These are phyloP conservation scores for Manacus vitellinus DNA, from an alignment of 2,113 vertebrate species.

Conservation along the genomic window DNA sequence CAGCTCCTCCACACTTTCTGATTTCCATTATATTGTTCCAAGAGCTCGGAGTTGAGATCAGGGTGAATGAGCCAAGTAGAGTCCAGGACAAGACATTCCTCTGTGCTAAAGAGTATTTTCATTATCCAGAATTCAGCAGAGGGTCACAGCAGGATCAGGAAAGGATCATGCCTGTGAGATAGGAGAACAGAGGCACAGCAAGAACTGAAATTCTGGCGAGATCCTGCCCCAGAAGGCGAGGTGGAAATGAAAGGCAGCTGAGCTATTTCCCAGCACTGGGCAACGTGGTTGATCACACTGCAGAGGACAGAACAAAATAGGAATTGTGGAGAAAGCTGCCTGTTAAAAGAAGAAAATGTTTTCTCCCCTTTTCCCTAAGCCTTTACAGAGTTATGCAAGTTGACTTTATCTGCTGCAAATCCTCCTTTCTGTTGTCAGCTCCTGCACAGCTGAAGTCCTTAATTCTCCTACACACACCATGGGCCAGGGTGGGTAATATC, in stretches of 20 bases:
- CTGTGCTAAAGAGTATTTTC: not conserved
- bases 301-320: not conserved
- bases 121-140: not conserved
- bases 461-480: slow-evolving; percentile 1
- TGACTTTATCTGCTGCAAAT: slow-evolving; percentile 24
- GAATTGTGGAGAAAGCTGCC: not conserved
- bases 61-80: not conserved
- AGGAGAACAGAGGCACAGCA: not conserved
- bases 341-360: not conserved
- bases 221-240: too few relatives aligned
- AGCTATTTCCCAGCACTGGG: not conserved
- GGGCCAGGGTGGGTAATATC: slow-evolving; percentile 10
- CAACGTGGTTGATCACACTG: not conserved
- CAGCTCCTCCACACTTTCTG: not conserved
- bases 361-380: not conserved
- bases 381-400: not conserved
- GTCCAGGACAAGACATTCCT: not conserved
- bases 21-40: not conserved
- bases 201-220: not conserved
- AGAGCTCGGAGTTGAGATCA: not conserved
- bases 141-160: not conserved
- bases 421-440: slow-evolving; percentile 8
- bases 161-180: not conserved
- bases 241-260: not conserved
- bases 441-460: slow-evolving; percentile 17